Evolutionary conservation across 2,888 invertebrate genomes (phyloP), one percentile per base, ranked within the genome.

Genomic region (Tinea semifulvella): DNA sequence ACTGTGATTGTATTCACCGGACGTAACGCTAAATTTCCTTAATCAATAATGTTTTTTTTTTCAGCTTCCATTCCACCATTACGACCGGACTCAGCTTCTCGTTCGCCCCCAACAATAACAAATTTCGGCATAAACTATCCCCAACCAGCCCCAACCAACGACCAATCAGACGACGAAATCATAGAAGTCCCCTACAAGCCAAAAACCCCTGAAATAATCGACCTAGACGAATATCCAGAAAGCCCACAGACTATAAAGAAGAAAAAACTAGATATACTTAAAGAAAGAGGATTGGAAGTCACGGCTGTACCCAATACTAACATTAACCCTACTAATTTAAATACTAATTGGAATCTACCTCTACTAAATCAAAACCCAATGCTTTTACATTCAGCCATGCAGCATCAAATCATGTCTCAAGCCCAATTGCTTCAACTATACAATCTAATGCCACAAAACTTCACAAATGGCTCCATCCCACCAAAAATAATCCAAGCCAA

Each of bases 281-380:
- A 89, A 47, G 88, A 90, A 55, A 84, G 90, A 10, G 91, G 91
- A 0, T 68, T 91, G 2, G 90, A 91, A 59, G 90, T 91, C 1
- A 91, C 90, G 1, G 86, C 90, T 0, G 83, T 90, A 0, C 73
- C 81, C 13, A 63, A 74, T 19, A 49, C 67, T 69, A 31, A 56
- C 57, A 28, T 67, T 64, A 49, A 40, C 44, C 2, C 35, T 2
- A 5, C 19, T 2, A 8, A 3, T 17, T 31, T 19, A 7, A 10
- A 10, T 11, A n/a, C 26, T 22, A 42, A 35, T 4, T n/a, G n/a
- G n/a, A n/a, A n/a, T n/a, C 2, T 19, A 16, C 25, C 28, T 10
- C n/a, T 19, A 22, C 36, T 27, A 16, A 46, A 17, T 14, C 43
- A 3, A 13, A 27, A 17, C 19, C 45, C 52, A 48, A 42, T 61